These are phyloP conservation scores for Brachyrhaphis roseni DNA, from an alignment of 2,797 vertebrate species.

Conservation along the genomic window DNA sequence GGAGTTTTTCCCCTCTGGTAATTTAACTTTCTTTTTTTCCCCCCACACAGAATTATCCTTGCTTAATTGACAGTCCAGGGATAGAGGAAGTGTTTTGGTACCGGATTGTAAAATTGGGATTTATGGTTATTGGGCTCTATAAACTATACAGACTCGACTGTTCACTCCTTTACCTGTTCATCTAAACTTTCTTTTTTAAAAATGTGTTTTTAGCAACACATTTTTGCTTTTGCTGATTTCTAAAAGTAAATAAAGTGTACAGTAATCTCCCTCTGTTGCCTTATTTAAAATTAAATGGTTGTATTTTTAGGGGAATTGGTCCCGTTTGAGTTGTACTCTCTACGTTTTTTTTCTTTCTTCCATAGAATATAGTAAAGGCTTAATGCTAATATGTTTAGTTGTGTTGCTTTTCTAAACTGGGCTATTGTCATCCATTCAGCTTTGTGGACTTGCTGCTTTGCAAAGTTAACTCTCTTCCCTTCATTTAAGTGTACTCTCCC, in stretches of 20 bases:
- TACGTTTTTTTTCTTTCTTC: neutral
- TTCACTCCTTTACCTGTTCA: neutral
- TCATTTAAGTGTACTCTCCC: neutral
- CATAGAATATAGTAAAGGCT: neutral
- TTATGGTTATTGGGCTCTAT: neutral
- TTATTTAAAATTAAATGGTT: neutral
- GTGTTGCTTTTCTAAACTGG: neutral
- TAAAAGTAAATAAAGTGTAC: neutral
- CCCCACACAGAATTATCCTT: neutral
- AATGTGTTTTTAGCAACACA: neutral
- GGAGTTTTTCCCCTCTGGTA: neutral
- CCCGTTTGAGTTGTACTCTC: neutral
- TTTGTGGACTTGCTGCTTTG: neutral
- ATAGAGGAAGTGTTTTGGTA: neutral
- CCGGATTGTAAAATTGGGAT: constrained; percentile 1
- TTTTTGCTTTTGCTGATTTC: neutral
- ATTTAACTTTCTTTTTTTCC: neutral
- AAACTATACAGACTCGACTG: neutral
- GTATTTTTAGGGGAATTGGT: neutral
- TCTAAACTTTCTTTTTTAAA: neutral
- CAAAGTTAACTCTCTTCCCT: neutral
- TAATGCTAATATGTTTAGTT: neutral
- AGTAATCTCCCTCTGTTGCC: neutral
- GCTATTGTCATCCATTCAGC: neutral
- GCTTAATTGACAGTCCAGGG: neutral